Percentiles rank a stretch among this genome's conserved stretches.
phyloP scores from a whole-genome alignment of 2,888 invertebrate genomes.

The Empis stercorea region DNA sequence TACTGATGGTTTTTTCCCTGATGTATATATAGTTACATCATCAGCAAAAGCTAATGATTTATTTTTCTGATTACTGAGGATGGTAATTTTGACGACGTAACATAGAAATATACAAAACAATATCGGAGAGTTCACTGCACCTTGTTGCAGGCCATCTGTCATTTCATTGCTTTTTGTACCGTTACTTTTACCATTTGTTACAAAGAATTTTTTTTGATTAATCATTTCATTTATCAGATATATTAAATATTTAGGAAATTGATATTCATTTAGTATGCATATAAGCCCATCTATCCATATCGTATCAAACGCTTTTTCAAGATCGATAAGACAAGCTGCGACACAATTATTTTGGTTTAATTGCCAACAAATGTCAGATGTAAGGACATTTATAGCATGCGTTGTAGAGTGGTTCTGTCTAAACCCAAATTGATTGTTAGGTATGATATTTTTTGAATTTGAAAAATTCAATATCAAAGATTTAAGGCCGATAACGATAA shows the following conservation, averaged over 20 bases:
- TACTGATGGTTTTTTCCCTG: neutral
- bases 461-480: neutral
- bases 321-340: conserved; percentile 1
- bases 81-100: neutral
- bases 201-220: neutral
- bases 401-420: neutral
- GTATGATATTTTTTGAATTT: neutral
- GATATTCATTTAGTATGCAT: conserved; percentile 12
- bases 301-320: conserved; percentile 10
- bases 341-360: conserved; percentile 1
- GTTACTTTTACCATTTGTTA: neutral
- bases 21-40: neutral
- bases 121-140: neutral
- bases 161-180: neutral
- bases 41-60: conserved; percentile 1
- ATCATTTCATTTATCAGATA: conserved; percentile 11
- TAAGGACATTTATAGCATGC: neutral
- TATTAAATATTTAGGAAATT: conserved; percentile 13
- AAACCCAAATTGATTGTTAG: neutral
- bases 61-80: neutral
- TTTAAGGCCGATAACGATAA: too few relatives aligned
- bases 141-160: conserved; percentile 2
- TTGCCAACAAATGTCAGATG: neutral
- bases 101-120: neutral
- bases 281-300: conserved; percentile 16